A percentile compares a stretch with the other conserved stretches of the same genome.
These are phyloP conservation scores for Magallana angulata DNA, from an alignment of 1,140 invertebrate genomes.

Conservation along the genomic window DNA sequence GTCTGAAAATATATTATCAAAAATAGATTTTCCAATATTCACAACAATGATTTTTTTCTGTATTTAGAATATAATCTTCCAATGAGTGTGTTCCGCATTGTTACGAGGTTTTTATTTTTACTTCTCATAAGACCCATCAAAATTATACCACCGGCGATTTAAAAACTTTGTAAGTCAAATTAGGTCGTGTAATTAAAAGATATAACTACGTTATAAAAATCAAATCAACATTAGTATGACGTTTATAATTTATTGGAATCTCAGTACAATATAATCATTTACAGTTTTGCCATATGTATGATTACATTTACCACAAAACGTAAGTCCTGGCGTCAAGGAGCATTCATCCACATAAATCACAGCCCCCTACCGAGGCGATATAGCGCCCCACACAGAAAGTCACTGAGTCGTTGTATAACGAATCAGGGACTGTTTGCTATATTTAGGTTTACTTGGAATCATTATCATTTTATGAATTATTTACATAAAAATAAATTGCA, in stretches of 20 bases:
- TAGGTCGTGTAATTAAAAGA: neutral
- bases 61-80: too few relatives aligned
- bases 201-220: neutral
- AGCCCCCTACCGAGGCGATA: neutral
- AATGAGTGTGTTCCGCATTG: too few relatives aligned
- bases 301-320: neutral
- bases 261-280: conserved; percentile 22
- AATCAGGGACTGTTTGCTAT: too few relatives aligned
- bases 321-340: neutral
- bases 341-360: neutral
- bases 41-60: too few relatives aligned
- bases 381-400: neutral
- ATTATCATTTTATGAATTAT: too few relatives aligned
- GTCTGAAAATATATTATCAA: too few relatives aligned
- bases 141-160: neutral
- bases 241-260: conserved; percentile 12
- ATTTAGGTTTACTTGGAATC: too few relatives aligned
- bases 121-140: neutral
- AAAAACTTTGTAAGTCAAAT: conserved; percentile 4
- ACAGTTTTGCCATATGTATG: conserved; percentile 21
- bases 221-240: neutral
- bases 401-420: too few relatives aligned
- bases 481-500: too few relatives aligned
- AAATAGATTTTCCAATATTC: too few relatives aligned
- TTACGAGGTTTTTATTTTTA: too few relatives aligned